Percentiles rank a stretch among this genome's conserved stretches.
phyloP scores from a whole-genome alignment of 2,888 invertebrate genomes.

The Pyrgus malvae region DNA sequence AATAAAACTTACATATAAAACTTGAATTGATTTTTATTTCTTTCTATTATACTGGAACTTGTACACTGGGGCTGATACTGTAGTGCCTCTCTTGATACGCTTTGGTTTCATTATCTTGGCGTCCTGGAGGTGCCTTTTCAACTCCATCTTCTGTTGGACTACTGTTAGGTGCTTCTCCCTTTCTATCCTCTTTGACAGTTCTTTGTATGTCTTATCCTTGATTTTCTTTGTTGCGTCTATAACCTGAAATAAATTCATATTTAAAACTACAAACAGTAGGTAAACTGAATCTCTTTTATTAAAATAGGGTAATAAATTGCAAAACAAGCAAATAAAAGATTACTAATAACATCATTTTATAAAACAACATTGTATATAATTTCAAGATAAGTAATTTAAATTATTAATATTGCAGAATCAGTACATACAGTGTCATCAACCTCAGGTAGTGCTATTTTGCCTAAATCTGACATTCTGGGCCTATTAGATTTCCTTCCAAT shows the following conservation, averaged over 20 bases:
- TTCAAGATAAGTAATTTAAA: too few relatives aligned
- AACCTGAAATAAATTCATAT: constrained; percentile 38
- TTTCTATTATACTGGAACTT: constrained; percentile 92
- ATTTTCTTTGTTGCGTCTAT: constrained; percentile 79
- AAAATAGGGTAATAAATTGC: too few relatives aligned
- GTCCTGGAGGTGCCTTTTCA: constrained; percentile 85
- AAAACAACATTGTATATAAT: too few relatives aligned
- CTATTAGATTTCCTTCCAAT: constrained; percentile 87
- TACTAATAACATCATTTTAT: too few relatives aligned
- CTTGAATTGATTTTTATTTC: constrained; percentile 77
- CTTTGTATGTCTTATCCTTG: constrained; percentile 85
- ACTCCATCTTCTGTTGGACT: constrained; percentile 89
- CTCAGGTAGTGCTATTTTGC: constrained; percentile 81
- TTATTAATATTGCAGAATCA: too few relatives aligned
- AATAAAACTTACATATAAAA: constrained; percentile 27
- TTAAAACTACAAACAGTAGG: too few relatives aligned
- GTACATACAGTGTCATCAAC: constrained; percentile 75
- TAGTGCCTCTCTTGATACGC: constrained; percentile 83
- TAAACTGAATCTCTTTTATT: too few relatives aligned
- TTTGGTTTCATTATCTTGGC: constrained; percentile 85
- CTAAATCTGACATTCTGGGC: constrained; percentile 82
- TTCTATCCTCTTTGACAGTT: constrained; percentile 88
- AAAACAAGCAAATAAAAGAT: too few relatives aligned
- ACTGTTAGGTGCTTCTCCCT: constrained; percentile 89
- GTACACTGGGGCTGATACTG: constrained; percentile 87